Percentiles rank a stretch among this genome's conserved stretches.
phyloP scores from a whole-genome alignment of 2,797 vertebrate species.

The Acipenser oxyrinchus region DNA sequence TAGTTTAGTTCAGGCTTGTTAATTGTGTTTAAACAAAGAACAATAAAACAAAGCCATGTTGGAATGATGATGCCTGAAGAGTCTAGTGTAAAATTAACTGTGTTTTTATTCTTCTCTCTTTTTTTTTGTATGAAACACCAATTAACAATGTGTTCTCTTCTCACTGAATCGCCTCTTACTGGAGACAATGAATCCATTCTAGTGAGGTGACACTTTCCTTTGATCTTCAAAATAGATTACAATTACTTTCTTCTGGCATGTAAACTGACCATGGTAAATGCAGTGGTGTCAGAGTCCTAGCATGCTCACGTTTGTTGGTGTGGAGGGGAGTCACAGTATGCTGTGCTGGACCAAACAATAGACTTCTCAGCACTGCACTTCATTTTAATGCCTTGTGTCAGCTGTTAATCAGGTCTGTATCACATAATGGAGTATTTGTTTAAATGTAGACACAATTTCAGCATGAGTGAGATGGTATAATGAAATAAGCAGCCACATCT shows the following conservation, averaged over 20 bases:
- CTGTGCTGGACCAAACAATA: constrained; percentile 39
- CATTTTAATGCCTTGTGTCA: constrained; percentile 74
- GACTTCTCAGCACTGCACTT: constrained; percentile 39
- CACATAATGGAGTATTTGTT: constrained; percentile 86
- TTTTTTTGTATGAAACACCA: neutral
- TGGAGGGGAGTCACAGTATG: neutral
- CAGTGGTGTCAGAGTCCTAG: neutral
- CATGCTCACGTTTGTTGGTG: neutral
- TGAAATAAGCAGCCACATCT: constrained; percentile 48
- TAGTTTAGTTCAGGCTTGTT: no score
- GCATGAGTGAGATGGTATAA: constrained; percentile 69
- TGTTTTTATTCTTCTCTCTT: no score
- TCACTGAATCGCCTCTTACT: neutral
- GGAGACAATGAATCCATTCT: neutral
- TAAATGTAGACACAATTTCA: constrained; percentile 79
- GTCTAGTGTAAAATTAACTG: no score
- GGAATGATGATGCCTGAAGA: no score
- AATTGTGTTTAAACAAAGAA: no score
- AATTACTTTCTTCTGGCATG: neutral
- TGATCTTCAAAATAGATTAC: neutral
- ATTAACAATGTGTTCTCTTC: neutral
- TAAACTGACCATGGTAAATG: neutral
- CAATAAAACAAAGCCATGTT: no score
- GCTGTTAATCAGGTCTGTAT: constrained; percentile 91
- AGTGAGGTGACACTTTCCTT: neutral